Evolutionary conservation across 1,140 invertebrate species (phyloP).

Genomic region (Cecropterus lyciades): DNA sequence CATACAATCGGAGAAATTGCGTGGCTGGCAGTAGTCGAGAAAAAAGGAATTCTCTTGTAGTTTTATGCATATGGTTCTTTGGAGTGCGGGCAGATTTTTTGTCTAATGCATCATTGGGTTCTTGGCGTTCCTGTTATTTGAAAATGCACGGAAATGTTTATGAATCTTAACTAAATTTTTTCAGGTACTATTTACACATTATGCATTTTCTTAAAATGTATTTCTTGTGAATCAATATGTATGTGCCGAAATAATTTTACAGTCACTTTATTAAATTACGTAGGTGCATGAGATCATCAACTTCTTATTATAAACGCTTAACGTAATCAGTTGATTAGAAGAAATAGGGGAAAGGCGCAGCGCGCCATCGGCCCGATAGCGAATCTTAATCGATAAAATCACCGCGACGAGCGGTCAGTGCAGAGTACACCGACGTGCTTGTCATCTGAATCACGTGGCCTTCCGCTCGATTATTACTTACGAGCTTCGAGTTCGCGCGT

Average conservation of each 20-base stretch:
- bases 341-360: slow-evolving; percentile 11
- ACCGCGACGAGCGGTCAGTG: slow-evolving; percentile 51
- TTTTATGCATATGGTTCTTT: slow-evolving; percentile 64
- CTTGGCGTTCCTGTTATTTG: slow-evolving; percentile 2
- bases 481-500: slow-evolving; percentile 64
- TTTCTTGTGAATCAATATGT: not conserved
- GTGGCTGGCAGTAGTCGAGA: slow-evolving; percentile 60
- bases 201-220: no score
- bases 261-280: not conserved
- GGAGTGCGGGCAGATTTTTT: slow-evolving; percentile 42
- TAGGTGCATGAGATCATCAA: slow-evolving; percentile 23
- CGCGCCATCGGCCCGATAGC: slow-evolving; percentile 39
- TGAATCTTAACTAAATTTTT: no score
- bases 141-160: not conserved
- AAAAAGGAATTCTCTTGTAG: slow-evolving; percentile 58
- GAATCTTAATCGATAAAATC: slow-evolving; percentile 59
- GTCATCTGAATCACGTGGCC: slow-evolving; percentile 79
- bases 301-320: slow-evolving; percentile 16
- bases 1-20: slow-evolving; percentile 80
- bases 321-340: slow-evolving; percentile 22
- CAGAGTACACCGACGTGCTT: slow-evolving; percentile 59
- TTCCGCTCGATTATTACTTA: slow-evolving; percentile 69
- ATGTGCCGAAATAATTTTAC: slow-evolving; percentile 1
- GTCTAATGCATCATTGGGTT: slow-evolving; percentile 38
- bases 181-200: no score